Conservation (phyloP, 2,797 vertebrate genomes). For the Sandelia bainsii region DNA sequence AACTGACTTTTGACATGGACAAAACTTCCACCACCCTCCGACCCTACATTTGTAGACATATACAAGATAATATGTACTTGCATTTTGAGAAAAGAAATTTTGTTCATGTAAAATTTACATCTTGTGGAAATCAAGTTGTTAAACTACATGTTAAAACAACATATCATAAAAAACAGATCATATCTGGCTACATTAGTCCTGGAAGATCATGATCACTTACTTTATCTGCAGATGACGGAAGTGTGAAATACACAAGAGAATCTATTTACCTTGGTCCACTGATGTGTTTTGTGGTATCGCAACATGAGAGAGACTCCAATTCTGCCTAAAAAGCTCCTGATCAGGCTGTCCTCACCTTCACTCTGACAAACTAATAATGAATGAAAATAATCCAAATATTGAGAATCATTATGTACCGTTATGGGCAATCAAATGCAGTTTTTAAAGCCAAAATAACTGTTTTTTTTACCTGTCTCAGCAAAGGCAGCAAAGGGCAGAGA, state of each 20-base stretch:
- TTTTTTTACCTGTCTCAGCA: constrained; percentile 86
- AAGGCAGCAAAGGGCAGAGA: constrained; percentile 90
- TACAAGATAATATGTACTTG: neutral
- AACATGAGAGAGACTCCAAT: constrained; percentile 91
- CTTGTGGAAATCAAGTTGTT: too few species aligned
- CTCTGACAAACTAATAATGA: constrained; percentile 77
- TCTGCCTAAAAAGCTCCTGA: constrained; percentile 87
- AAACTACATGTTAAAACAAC: too few species aligned
- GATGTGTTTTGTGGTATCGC: constrained; percentile 88
- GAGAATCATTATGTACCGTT: neutral
- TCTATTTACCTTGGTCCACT: constrained; percentile 91
- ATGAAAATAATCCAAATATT: constrained; percentile 1
- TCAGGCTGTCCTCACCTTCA: constrained; percentile 64
- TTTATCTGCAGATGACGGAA: neutral
- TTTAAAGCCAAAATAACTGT: neutral
- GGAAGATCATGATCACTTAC: too few species aligned
- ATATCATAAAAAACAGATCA: too few species aligned
- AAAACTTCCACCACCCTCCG: constrained; percentile 88
- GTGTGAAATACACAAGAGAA: neutral
- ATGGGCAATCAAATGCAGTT: neutral
- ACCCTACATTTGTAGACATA: constrained; percentile 80
- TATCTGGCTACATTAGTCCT: too few species aligned
- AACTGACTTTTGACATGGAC: constrained; percentile 83
- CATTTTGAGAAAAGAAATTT: too few species aligned
- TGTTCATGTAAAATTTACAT: too few species aligned